Conservation (phyloP, 2,888 invertebrate species). For the Macaria notata region DNA sequence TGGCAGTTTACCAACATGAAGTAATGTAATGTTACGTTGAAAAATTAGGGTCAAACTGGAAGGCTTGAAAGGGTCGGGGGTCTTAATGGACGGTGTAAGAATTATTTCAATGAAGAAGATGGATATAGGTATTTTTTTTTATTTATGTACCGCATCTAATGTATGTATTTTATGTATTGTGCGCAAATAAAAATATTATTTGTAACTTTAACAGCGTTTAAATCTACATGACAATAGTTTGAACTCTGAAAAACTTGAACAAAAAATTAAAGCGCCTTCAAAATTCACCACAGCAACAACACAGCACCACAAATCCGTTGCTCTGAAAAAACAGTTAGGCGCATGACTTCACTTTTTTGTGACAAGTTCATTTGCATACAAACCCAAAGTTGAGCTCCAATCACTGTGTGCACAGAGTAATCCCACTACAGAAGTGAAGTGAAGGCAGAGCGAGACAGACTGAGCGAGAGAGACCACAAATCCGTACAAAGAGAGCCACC, state of each 20-base stretch:
- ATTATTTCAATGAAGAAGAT: neutral
- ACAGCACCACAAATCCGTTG: slow-evolving; percentile 8
- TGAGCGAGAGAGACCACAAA: slow-evolving; percentile 20
- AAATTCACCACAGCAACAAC: slow-evolving; percentile 17
- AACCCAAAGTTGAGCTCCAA: slow-evolving; percentile 20
- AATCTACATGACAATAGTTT: too few species aligned
- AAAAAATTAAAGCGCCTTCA: slow-evolving; percentile 1
- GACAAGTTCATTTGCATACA: slow-evolving; percentile 31
- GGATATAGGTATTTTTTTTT: neutral
- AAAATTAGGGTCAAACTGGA: neutral
- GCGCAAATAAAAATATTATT: too few species aligned
- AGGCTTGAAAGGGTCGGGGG: neutral
- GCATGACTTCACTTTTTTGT: slow-evolving; percentile 12
- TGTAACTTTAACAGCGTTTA: too few species aligned
- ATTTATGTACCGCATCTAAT: too few species aligned
- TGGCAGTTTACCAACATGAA: neutral
- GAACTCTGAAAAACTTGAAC: too few species aligned
- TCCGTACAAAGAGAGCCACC: slow-evolving; percentile 18
- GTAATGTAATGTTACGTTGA: neutral
- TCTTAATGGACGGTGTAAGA: neutral
- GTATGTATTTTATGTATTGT: too few species aligned
- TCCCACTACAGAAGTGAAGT: slow-evolving; percentile 4
- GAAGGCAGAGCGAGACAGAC: slow-evolving; percentile 1
- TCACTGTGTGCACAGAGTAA: slow-evolving; percentile 19
- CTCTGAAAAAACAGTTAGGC: slow-evolving; percentile 23